Conservation (phyloP, 53 echinoderm and acorn worm genomes). For the Holothuria scabra region DNA sequence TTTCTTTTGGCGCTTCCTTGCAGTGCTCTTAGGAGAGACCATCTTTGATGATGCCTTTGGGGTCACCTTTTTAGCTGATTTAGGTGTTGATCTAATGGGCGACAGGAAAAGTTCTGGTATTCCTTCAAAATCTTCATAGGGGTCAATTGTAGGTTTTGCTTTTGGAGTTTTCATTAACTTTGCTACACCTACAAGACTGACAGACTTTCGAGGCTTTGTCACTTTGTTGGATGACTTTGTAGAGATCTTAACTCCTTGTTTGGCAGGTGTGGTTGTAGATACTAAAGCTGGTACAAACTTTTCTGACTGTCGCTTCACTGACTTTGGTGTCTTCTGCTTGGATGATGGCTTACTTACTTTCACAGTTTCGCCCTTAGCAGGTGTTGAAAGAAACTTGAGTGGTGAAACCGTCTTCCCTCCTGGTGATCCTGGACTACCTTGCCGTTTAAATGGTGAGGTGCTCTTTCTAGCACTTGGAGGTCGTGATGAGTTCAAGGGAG, state of each 20-base stretch:
- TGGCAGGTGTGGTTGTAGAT: constrained; percentile 21
- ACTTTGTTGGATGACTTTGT: constrained; percentile 44
- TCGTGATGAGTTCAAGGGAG: constrained; percentile 70
- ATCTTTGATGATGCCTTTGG: constrained; percentile 38
- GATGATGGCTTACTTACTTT: constrained; percentile 50
- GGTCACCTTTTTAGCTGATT: constrained; percentile 34
- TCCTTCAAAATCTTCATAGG: constrained; percentile 91
- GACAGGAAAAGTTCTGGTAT: constrained; percentile 77
- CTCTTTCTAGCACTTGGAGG: constrained; percentile 77
- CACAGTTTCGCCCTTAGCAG: constrained; percentile 43
- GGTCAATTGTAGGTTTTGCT: constrained; percentile 62
- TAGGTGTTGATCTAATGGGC: constrained; percentile 50
- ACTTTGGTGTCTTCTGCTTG: constrained; percentile 55
- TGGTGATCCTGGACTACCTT: constrained; percentile 5
- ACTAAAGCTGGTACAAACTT: constrained; percentile 53
- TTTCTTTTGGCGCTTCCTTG: not conserved
- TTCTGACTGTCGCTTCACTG: constrained; percentile 37
- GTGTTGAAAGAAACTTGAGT: constrained; percentile 60
- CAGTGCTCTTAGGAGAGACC: not conserved
- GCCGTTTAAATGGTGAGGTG: constrained; percentile 79
- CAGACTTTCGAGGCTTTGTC: constrained; percentile 51
- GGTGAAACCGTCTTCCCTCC: constrained; percentile 64
- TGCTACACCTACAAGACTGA: constrained; percentile 61
- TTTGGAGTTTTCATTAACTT: constrained; percentile 70
- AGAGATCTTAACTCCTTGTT: constrained; percentile 7